Evolutionary conservation across 2,888 invertebrate genomes (phyloP).

Genomic region (Ophion costatus): DNA sequence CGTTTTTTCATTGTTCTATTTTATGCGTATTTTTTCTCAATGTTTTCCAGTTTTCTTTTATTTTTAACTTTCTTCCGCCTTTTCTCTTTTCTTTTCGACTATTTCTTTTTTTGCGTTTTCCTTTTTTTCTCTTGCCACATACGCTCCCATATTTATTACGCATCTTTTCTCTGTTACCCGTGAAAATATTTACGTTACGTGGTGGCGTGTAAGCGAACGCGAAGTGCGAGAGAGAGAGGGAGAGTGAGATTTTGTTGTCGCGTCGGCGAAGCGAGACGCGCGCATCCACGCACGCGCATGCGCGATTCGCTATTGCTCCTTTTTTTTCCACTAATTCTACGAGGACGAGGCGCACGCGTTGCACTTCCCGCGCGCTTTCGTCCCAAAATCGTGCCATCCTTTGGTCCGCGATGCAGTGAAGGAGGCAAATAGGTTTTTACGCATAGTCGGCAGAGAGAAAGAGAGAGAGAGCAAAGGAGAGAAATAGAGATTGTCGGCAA

Average conservation of each 20-base stretch:
- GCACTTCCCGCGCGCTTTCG: constrained; percentile 54
- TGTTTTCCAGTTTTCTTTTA: too few relatives aligned
- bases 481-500: too few relatives aligned
- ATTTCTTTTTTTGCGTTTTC: neutral
- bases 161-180: constrained; percentile 48
- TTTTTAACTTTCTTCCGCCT: too few relatives aligned
- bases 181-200: constrained; percentile 62
- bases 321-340: constrained; percentile 48
- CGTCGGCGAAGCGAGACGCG: constrained; percentile 62
- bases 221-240: neutral
- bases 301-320: constrained; percentile 24
- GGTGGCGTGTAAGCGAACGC: constrained; percentile 45
- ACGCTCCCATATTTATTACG: constrained; percentile 40
- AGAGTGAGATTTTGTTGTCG: constrained; percentile 58
- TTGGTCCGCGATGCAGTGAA: too few relatives aligned
- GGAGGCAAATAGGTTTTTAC: too few relatives aligned
- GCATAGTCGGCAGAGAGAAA: too few relatives aligned
- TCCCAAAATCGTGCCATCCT: constrained; percentile 4
- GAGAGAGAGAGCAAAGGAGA: too few relatives aligned
- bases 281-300: constrained; percentile 8
- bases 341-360: constrained; percentile 37
- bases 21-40: too few relatives aligned
- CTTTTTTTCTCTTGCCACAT: neutral
- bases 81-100: too few relatives aligned
- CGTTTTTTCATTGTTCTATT: too few relatives aligned